These are phyloP conservation scores for Laodelphax striatellus DNA, from an alignment of 1,140 invertebrate species.

Conservation along the genomic window DNA sequence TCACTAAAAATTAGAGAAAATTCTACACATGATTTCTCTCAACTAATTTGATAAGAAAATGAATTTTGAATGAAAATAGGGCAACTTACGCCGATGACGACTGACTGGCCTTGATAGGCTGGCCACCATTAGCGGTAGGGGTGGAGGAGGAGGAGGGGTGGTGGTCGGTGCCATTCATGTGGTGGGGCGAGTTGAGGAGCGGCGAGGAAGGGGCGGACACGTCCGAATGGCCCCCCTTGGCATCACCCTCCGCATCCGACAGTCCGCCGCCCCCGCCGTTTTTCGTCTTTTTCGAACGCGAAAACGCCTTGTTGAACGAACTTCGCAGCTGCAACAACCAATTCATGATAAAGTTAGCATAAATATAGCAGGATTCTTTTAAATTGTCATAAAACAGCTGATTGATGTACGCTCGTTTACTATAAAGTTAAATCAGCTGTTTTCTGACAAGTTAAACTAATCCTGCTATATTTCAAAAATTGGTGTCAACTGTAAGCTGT, in stretches of 20 bases:
- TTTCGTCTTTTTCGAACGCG: conserved; percentile 51
- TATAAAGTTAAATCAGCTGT: too few relatives aligned
- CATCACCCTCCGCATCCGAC: conserved; percentile 49
- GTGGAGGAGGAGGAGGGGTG: conserved; percentile 11
- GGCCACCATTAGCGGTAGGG: conserved; percentile 5
- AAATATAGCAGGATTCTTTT: too few relatives aligned
- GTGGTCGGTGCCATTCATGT: conserved; percentile 22
- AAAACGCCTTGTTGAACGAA: conserved; percentile 97
- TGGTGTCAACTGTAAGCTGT: too few relatives aligned
- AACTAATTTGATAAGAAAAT: too few relatives aligned
- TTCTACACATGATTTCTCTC: too few relatives aligned
- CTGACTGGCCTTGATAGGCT: conserved; percentile 31
- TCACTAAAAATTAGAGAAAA: too few relatives aligned
- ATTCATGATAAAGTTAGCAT: too few relatives aligned
- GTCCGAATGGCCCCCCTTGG: conserved; percentile 30
- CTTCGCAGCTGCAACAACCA: conserved; percentile 58
- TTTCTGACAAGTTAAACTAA: too few relatives aligned
- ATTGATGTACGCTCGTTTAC: too few relatives aligned
- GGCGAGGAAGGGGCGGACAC: conserved; percentile 35
- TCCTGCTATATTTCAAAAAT: too few relatives aligned
- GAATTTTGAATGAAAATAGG: too few relatives aligned
- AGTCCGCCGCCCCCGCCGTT: conserved; percentile 44
- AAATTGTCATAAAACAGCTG: too few relatives aligned
- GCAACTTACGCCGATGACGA: conserved; percentile 38
- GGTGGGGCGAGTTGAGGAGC: conserved; percentile 26